Conservation (phyloP, 2,113 vertebrate genomes). For the Cyphomyrus discorhynchus region DNA sequence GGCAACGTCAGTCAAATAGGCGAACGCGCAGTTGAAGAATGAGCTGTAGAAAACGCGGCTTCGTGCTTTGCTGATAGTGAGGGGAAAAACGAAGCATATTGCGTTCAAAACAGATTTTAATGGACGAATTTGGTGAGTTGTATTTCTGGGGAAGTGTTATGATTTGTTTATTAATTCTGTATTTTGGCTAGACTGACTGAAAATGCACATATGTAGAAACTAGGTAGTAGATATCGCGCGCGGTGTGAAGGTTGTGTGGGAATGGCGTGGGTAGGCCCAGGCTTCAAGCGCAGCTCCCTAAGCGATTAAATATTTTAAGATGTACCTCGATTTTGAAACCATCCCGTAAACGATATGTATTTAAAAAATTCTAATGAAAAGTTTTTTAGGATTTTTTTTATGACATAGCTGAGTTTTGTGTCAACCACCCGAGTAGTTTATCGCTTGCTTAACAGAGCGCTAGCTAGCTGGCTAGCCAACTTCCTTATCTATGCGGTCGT, state of each 20-base stretch:
- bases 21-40: slow-evolving; percentile 41
- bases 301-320: background rate
- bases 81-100: slow-evolving; percentile 33
- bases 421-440: background rate
- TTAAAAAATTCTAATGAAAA: background rate
- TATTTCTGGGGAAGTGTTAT: background rate
- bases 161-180: background rate
- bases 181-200: background rate
- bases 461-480: background rate
- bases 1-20: slow-evolving; percentile 17
- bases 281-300: background rate
- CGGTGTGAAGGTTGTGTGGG: background rate
- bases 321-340: background rate
- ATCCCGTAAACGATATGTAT: background rate
- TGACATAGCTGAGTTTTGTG: background rate
- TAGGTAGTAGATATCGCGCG: background rate
- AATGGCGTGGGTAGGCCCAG: background rate
- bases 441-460: background rate
- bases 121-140: slow-evolving; percentile 59
- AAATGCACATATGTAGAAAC: background rate
- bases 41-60: slow-evolving; percentile 34
- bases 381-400: background rate
- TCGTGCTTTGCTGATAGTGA: slow-evolving; percentile 26
- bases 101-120: slow-evolving; percentile 31
- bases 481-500: background rate